These are phyloP conservation scores for Oncorhynchus gorbuscha DNA, from an alignment of 2,113 vertebrate genomes.

Conservation along the genomic window DNA sequence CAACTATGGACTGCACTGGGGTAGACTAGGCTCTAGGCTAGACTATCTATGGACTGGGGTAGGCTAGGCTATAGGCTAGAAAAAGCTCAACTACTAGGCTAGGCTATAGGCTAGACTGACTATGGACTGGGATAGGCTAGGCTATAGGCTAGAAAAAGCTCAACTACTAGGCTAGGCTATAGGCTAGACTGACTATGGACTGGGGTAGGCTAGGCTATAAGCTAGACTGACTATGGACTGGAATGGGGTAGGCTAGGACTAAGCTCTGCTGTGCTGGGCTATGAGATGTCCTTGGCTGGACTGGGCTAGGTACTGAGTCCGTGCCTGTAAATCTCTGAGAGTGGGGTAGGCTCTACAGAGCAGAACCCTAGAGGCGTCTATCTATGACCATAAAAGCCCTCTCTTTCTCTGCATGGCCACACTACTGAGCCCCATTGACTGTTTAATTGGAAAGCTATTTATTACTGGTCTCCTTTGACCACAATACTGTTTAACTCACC, in stretches of 20 bases:
- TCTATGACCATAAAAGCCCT: not conserved
- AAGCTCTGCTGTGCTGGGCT: not conserved
- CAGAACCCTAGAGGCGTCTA: not conserved
- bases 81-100: too few relatives aligned
- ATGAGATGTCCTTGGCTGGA: not conserved
- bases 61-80: not conserved
- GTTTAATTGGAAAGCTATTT: not conserved
- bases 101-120: too few relatives aligned
- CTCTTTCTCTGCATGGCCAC: not conserved
- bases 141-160: too few relatives aligned
- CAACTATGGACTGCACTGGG: too few relatives aligned
- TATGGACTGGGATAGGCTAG: too few relatives aligned
- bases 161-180: too few relatives aligned
- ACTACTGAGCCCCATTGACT: not conserved
- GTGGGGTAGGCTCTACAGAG: not conserved
- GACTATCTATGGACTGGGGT: too few relatives aligned
- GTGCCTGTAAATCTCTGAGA: not conserved
- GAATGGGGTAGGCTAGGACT: slow-evolving; percentile 7
- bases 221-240: too few relatives aligned
- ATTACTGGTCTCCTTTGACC: not conserved
- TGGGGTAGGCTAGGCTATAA: slow-evolving; percentile 8
- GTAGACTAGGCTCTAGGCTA: not conserved
- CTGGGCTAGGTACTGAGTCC: slow-evolving; percentile 1
- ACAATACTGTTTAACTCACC: not conserved
- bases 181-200: too few relatives aligned